Evolutionary conservation across 2,888 invertebrate species (phyloP), one percentile per base, ranked within the genome.

Genomic region (Disparrhopalites patrizii): DNA sequence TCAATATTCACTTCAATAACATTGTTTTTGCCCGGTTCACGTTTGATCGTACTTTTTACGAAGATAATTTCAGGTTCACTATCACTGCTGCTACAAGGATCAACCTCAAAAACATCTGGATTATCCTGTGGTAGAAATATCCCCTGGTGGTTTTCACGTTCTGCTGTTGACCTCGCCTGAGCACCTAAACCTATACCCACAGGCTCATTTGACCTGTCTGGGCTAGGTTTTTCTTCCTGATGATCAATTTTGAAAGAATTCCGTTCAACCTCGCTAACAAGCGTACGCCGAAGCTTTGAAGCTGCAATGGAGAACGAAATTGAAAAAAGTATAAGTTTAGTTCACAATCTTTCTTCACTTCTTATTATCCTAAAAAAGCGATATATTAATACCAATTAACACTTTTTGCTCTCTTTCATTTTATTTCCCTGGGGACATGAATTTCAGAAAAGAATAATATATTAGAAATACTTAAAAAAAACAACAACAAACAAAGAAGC

Each of bases 171-270:
- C 40, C 58, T 15, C 18, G 38, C n/a, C n/a, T 40, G n/a, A 18
- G 27, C 27, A 57, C 64, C 64, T 50, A 40, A 40, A 57, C 64
- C 64, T 50, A 40, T 43, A 43, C 64, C 64, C 64, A 57, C 56
- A 63, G 54, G 63, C 30, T 52, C 25, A 8, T 10, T 20, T n/a
- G 40, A 63, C 54, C 63, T 55, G 36, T 36, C 47, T 54, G 63
- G 63, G 55, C 28, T 43, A 63, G 63, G 63, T 54, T 54, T 25
- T 8, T 33, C 28, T 20, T 43, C 43, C 15, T 55, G 54, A 20
- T 8, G 31, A 54, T 63, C 63, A 55, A 63, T 63, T 63, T 63
- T 63, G 63, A 63, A 40, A 3, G 28, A 7, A 15, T 60, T 60
- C 25, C 18, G 43, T 27, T 40, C 20, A 30, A 30, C 31, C 20